A percentile compares a stretch with the other conserved stretches of the same genome.
Evolutionary conservation across 2,113 vertebrate species (phyloP).

Genomic region (Rafetus swinhoei): DNA sequence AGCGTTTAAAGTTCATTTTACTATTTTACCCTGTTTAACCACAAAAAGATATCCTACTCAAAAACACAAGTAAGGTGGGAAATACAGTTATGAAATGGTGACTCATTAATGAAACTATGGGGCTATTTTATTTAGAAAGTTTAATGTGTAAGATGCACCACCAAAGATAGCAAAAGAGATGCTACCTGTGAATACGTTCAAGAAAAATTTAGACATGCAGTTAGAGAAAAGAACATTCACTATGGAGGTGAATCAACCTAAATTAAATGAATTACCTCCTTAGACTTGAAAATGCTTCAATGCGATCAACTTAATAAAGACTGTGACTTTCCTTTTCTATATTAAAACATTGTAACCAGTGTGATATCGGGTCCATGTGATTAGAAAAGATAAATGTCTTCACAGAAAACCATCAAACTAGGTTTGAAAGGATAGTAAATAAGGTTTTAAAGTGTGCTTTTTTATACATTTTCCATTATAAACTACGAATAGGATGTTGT

Average conservation of each 20-base stretch:
- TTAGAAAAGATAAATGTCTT: neutral
- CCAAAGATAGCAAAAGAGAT: neutral
- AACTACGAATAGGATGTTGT: neutral
- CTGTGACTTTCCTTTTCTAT: neutral
- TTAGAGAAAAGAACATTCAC: neutral
- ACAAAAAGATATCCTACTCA: neutral
- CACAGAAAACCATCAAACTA: neutral
- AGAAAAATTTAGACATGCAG: neutral
- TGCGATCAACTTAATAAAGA: neutral
- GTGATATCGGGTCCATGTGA: neutral
- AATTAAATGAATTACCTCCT: neutral
- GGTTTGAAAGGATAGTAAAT: neutral
- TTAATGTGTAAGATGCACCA: neutral
- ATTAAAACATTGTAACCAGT: neutral
- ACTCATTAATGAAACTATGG: neutral
- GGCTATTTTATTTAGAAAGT: accelerated
- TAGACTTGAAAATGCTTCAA: neutral
- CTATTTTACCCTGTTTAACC: neutral
- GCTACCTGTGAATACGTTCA: neutral
- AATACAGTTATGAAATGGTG: neutral
- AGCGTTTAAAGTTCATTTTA: neutral
- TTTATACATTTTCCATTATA: neutral
- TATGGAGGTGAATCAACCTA: neutral
- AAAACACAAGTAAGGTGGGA: neutral
- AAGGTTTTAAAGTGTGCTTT: neutral